Evolutionary conservation across 1,140 invertebrate genomes (phyloP).

Genomic region (Leptonema lineaticorne): DNA sequence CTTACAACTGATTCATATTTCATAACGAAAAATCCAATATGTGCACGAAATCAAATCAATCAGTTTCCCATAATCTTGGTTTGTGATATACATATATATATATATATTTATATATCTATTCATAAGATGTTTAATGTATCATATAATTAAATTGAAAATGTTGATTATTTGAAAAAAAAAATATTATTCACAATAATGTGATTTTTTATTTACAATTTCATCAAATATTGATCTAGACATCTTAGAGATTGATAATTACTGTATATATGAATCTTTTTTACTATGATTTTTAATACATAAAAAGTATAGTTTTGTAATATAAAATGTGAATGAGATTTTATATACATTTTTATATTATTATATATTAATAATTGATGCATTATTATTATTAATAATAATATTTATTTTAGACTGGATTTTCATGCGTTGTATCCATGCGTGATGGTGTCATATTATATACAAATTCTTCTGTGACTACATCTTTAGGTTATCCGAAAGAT

Average conservation of each 20-base stretch:
- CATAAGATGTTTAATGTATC: too few species aligned
- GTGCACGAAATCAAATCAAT: not conserved
- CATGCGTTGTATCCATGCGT: conserved; percentile 77
- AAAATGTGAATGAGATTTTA: not conserved
- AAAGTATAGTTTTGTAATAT: not conserved
- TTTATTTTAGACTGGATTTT: conserved; percentile 65
- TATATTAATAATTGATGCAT: not conserved
- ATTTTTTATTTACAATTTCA: too few species aligned
- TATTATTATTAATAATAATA: not conserved
- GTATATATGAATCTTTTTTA: too few species aligned
- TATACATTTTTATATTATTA: not conserved
- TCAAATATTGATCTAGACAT: too few species aligned
- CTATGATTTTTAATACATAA: too few species aligned
- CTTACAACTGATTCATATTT: conserved; percentile 7
- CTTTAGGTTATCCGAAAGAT: conserved; percentile 79
- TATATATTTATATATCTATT: too few species aligned
- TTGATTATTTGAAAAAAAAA: too few species aligned
- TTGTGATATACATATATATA: too few species aligned
- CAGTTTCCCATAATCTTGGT: not conserved
- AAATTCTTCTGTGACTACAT: conserved; percentile 66
- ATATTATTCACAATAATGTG: too few species aligned
- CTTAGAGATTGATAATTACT: too few species aligned
- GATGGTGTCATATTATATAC: conserved; percentile 79
- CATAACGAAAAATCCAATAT: not conserved
- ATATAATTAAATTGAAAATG: too few species aligned